Percentiles rank a stretch among this genome's conserved stretches.
Evolutionary conservation across 1,140 invertebrate genomes (phyloP).

Genomic region (Papilio polyxenes): DNA sequence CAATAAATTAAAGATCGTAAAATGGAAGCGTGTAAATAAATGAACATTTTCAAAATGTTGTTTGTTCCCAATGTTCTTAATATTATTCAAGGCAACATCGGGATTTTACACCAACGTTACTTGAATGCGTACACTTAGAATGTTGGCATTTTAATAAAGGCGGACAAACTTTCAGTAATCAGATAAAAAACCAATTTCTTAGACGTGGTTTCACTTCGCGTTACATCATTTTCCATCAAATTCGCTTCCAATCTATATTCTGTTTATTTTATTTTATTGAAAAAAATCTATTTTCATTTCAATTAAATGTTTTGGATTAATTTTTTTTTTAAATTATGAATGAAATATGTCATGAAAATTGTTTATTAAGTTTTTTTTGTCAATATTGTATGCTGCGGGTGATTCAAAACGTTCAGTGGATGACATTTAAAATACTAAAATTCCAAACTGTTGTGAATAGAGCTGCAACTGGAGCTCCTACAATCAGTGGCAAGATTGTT

Average conservation of each 20-base stretch:
- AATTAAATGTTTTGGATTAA: not conserved
- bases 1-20: too few relatives aligned
- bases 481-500: conserved; percentile 2
- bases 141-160: not conserved
- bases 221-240: not conserved
- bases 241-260: not conserved
- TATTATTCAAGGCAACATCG: too few relatives aligned
- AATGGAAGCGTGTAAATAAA: too few relatives aligned
- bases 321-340: too few relatives aligned
- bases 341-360: too few relatives aligned
- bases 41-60: too few relatives aligned
- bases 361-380: too few relatives aligned
- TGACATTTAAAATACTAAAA: not conserved
- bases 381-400: too few relatives aligned
- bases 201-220: not conserved
- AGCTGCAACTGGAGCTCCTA: not conserved
- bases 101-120: not conserved
- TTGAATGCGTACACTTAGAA: not conserved
- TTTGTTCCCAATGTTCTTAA: too few relatives aligned
- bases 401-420: not conserved
- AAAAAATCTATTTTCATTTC: not conserved
- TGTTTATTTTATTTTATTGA: not conserved
- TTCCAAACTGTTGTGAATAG: not conserved
- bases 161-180: conserved; percentile 18
- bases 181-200: conserved; percentile 25